phyloP scores from a whole-genome alignment of 2,797 vertebrate species.

The Poeciliopsis paucimaculata region DNA sequence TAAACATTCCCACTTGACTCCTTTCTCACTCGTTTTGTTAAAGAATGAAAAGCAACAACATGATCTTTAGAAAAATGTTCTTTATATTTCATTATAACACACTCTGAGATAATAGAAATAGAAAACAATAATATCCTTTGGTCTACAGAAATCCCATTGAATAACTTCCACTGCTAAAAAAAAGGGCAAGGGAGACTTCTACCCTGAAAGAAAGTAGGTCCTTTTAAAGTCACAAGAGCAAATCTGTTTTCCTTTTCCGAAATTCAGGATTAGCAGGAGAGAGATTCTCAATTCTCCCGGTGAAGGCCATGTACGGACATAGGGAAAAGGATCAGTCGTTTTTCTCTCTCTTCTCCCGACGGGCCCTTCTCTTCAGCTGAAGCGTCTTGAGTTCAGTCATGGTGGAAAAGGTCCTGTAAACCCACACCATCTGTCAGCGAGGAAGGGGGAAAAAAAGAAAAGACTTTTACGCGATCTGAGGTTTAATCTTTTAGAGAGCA shows the following conservation, averaged over 20 bases:
- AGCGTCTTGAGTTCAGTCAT: conserved; percentile 91
- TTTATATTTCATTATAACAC: conserved; percentile 35
- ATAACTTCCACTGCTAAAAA: conserved; percentile 3
- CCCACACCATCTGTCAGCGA: conserved; percentile 86
- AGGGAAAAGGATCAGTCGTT: conserved; percentile 45
- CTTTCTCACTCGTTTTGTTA: background rate
- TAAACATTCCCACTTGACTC: background rate
- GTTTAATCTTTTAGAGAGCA: background rate
- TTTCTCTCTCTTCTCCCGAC: conserved; percentile 80
- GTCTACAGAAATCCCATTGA: conserved; percentile 29
- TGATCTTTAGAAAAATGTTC: background rate
- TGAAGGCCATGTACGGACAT: conserved; percentile 42
- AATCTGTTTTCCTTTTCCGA: conserved; percentile 37
- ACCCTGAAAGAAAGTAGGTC: conserved; percentile 21
- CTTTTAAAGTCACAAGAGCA: conserved; percentile 43
- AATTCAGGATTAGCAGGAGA: conserved; percentile 45
- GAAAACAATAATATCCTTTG: conserved; percentile 51
- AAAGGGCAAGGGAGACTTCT: conserved; percentile 1
- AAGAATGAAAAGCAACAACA: background rate
- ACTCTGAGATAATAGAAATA: conserved; percentile 38
- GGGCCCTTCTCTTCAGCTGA: conserved; percentile 84
- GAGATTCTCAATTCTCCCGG: conserved; percentile 30
- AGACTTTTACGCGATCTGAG: background rate
- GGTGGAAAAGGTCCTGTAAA: conserved; percentile 87
- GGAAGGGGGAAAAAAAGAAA: conserved; percentile 1